phyloP scores from a whole-genome alignment of 2,113 vertebrate species.

The Macrotus californicus region DNA sequence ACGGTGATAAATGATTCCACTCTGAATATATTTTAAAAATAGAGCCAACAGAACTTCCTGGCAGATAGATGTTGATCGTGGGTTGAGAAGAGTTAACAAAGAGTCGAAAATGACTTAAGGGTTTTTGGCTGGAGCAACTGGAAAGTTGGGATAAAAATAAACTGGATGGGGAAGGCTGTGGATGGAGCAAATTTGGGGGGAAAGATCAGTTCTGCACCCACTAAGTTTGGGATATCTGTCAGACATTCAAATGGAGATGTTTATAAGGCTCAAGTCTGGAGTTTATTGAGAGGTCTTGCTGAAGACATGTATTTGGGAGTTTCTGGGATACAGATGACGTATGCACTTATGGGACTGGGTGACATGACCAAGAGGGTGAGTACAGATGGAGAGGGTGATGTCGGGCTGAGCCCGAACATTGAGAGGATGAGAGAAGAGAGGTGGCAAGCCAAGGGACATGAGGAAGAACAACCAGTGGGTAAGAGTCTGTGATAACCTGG shows the following conservation, averaged over 20 bases:
- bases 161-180: neutral
- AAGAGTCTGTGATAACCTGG: neutral
- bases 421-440: neutral
- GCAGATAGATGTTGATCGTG: neutral
- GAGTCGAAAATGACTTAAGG: neutral
- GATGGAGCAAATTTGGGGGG: neutral
- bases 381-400: neutral
- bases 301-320: neutral
- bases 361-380: neutral
- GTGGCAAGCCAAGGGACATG: neutral
- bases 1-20: neutral
- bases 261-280: neutral
- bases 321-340: neutral
- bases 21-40: neutral
- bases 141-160: neutral
- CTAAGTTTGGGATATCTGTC: neutral
- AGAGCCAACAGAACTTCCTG: neutral
- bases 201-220: neutral
- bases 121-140: neutral
- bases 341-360: neutral
- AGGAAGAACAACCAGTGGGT: neutral
- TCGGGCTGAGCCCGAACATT: neutral
- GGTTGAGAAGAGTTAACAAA: neutral
- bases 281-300: neutral
- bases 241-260: neutral